Conservation (phyloP, 2,888 invertebrate genomes). For the Mesoligia furuncula region DNA sequence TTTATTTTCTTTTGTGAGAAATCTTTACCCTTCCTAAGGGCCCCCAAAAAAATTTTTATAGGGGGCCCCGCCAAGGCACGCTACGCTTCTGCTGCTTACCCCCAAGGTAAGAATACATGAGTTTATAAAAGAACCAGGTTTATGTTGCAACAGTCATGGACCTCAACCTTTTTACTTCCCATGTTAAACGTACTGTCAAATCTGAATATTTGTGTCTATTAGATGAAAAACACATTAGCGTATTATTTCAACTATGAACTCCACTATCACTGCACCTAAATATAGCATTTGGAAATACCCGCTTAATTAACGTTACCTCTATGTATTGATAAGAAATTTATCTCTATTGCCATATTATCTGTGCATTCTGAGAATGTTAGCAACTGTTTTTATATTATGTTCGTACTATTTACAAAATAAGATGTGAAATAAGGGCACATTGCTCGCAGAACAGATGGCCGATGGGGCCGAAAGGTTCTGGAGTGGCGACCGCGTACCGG, state of each 20-base stretch:
- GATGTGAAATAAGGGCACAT: too few relatives aligned
- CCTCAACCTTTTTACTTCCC: not conserved
- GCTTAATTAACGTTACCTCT: conserved; percentile 20
- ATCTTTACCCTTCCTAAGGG: too few relatives aligned
- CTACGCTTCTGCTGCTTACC: too few relatives aligned
- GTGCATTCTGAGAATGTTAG: conserved; percentile 13
- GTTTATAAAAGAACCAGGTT: not conserved
- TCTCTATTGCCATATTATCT: conserved; percentile 1
- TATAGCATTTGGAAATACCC: conserved; percentile 32
- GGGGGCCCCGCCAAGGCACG: too few relatives aligned
- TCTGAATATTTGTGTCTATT: not conserved
- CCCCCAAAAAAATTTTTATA: too few relatives aligned
- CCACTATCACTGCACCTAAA: conserved; percentile 20
- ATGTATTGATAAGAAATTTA: conserved; percentile 29
- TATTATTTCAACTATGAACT: conserved; percentile 47
- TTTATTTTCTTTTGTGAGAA: too few relatives aligned
- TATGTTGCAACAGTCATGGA: not conserved
- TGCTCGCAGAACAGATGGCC: too few relatives aligned
- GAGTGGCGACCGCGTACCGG: too few relatives aligned
- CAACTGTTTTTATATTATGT: not conserved
- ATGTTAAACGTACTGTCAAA: not conserved
- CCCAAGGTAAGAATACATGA: not conserved
- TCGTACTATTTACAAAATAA: not conserved
- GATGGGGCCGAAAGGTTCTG: too few relatives aligned
- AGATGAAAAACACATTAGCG: not conserved